Base-by-base conservation (phyloP, 1,140 invertebrate species). In the Sitophilus oryzae region DNA sequence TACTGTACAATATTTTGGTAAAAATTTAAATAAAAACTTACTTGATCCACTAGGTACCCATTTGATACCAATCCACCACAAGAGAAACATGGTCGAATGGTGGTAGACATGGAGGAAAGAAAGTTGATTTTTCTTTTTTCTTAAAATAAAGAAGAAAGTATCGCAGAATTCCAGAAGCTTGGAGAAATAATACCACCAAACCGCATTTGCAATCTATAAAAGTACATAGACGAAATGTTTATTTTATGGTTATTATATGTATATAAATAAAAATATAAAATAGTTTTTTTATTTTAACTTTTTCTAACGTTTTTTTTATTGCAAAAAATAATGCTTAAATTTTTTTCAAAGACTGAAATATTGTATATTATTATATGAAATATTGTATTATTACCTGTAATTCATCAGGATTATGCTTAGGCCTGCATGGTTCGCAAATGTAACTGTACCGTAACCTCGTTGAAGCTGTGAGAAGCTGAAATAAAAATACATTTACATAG, bases 121-220 rank as follows among this genome's bases (percentile, higher is more conserved):
- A 45, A 95, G 72, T 71, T 94, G 91, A 56, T 84, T 84, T 52
- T 86, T 82, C 66, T 94, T 94, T 70, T 93, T 93, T 25, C 91
- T 78, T 22, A 94, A 68, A 51, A 94, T 92, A 62, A 94, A 91
- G 77, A 94, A 94, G 60, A 89, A 80, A 0, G 93, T 96, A 71
- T 97, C 94, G 60, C 88, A 82, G 71, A 98, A 93, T 73, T 98
- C 94, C 18, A 97, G 71, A 18, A 92, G 78, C 74, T 97, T 97
- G 20, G 93, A 95, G 66, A 95, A 85, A 70, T 94, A 96, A 70
- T 96, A 98, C 91, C 91, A 96, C 93, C 93, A 98, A 14, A 97
- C 81, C 0, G 92, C 91, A 64, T 86, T 80, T 0, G 93, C 89
- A 73, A 96, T 92, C 92, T 96, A 62, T 40, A 58, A 63, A 40